phyloP scores from a whole-genome alignment of 2,113 vertebrate genomes.

The Zapus hudsonius region DNA sequence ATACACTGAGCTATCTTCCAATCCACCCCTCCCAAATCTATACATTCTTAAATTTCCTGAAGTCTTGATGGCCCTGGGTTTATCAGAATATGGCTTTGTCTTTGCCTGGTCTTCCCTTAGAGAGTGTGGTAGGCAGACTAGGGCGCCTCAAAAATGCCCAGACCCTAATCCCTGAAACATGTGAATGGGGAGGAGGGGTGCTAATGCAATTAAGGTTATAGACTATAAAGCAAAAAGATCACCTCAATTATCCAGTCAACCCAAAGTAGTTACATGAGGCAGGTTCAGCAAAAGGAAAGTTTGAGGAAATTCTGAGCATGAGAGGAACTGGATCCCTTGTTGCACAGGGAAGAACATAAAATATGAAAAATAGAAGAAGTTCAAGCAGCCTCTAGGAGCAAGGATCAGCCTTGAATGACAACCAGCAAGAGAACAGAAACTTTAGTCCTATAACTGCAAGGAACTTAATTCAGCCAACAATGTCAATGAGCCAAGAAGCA shows the following conservation, averaged over 20 bases:
- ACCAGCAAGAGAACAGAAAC: neutral
- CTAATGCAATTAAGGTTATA: neutral
- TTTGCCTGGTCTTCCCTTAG: neutral
- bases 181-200: neutral
- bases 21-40: too few species aligned
- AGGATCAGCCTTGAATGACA: neutral
- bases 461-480: constrained; percentile 1
- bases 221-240: neutral
- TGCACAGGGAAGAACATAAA: neutral
- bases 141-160: neutral
- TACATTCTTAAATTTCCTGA: neutral
- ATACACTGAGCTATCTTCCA: too few species aligned
- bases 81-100: neutral
- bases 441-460: neutral
- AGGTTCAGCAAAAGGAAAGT: neutral
- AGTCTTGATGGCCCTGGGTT: neutral
- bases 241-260: neutral
- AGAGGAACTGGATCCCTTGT: neutral
- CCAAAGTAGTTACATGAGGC: neutral
- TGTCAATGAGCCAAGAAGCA: neutral
- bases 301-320: neutral
- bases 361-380: neutral
- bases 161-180: neutral
- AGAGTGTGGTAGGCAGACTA: neutral
- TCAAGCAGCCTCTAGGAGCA: neutral